A percentile compares a stretch with the other conserved stretches of the same genome.
These are phyloP conservation scores for Molanna angustata DNA, from an alignment of 2,888 invertebrate genomes.

Conservation along the genomic window DNA sequence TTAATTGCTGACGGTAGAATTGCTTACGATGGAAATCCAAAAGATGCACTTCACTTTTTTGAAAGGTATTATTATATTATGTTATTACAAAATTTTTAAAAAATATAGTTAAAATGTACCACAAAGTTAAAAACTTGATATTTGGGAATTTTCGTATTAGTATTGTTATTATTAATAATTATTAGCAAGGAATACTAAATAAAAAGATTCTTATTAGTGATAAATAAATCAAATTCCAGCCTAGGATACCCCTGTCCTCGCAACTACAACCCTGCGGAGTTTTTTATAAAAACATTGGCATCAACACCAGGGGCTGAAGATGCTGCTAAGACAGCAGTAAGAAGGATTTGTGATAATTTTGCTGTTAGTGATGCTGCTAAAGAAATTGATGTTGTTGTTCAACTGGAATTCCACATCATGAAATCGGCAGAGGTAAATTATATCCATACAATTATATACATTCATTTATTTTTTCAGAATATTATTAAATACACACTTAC, in stretches of 20 bases:
- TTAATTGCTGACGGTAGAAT: slow-evolving; percentile 84
- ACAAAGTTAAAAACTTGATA: no score
- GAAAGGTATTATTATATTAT: slow-evolving; percentile 52
- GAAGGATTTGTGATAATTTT: slow-evolving; percentile 74
- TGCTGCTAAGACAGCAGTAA: slow-evolving; percentile 65
- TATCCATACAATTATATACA: background rate
- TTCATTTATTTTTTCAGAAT: background rate
- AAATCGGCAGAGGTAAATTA: slow-evolving; percentile 49
- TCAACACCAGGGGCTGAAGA: slow-evolving; percentile 74
- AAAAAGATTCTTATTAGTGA: no score
- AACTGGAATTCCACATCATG: slow-evolving; percentile 67
- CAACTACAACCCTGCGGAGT: slow-evolving; percentile 89
- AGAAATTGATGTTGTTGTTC: slow-evolving; percentile 71
- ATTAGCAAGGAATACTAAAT: no score
- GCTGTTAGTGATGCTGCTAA: slow-evolving; percentile 74
- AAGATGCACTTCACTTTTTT: slow-evolving; percentile 65
- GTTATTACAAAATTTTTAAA: background rate
- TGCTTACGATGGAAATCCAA: slow-evolving; percentile 75
- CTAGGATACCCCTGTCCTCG: slow-evolving; percentile 74
- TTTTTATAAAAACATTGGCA: slow-evolving; percentile 80
- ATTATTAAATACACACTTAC: no score
- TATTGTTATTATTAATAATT: no score
- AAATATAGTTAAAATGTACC: background rate
- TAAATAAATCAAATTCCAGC: no score
- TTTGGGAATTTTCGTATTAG: no score